A percentile compares a stretch with the other conserved stretches of the same genome.
phyloP scores from a whole-genome alignment of 2,888 invertebrate species.

The Mesoligia furuncula region DNA sequence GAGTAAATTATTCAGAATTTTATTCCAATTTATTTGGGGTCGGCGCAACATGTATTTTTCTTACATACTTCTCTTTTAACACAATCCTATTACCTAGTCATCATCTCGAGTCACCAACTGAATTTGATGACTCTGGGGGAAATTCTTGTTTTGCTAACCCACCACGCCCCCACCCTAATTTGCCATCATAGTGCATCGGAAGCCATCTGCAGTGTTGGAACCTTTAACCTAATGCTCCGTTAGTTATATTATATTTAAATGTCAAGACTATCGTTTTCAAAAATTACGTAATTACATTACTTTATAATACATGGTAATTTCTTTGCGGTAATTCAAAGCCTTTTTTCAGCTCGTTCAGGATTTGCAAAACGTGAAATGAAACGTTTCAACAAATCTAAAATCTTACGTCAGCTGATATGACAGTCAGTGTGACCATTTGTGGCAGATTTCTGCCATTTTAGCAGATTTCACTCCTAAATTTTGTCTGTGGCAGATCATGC shows the following conservation, averaged over 20 bases:
- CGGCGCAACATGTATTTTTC: too few species aligned
- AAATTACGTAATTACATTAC: too few species aligned
- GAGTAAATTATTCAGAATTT: neutral
- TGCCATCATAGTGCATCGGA: too few species aligned
- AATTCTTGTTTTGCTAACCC: too few species aligned
- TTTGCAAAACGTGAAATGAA: neutral
- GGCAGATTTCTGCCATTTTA: too few species aligned
- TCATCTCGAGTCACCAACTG: neutral
- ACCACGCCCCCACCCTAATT: too few species aligned
- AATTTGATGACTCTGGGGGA: neutral
- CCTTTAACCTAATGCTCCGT: too few species aligned
- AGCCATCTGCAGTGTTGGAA: too few species aligned
- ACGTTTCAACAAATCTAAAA: slow-evolving; percentile 5
- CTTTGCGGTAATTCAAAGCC: neutral
- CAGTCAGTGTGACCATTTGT: neutral
- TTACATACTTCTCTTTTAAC: neutral
- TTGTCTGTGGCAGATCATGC: too few species aligned
- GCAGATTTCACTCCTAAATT: too few species aligned
- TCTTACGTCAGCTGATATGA: neutral
- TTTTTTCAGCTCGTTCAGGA: neutral
- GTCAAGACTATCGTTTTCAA: too few species aligned
- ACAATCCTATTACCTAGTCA: neutral
- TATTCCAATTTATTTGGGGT: neutral
- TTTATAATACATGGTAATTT: neutral
- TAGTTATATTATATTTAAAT: too few species aligned